Conservation (phyloP, 2,797 vertebrate genomes). For the Neosilurus hyrtlii region DNA sequence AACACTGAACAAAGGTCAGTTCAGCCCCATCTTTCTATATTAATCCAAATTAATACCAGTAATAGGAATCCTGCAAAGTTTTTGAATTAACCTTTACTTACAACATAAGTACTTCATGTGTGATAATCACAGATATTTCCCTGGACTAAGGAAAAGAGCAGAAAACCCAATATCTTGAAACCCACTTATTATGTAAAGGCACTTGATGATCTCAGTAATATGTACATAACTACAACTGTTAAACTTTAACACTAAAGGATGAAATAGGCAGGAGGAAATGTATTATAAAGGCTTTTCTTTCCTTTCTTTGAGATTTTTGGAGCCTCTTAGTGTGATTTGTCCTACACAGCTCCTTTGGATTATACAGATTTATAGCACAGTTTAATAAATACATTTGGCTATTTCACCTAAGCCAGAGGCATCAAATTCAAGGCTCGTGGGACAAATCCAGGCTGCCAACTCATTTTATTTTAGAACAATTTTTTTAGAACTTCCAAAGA, state of each 20-base stretch:
- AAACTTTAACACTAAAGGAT: not conserved
- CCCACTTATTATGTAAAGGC: not conserved
- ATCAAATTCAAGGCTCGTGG: too few relatives aligned
- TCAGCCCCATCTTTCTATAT: not conserved
- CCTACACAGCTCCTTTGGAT: not conserved
- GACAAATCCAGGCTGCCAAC: too few relatives aligned
- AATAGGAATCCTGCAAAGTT: not conserved
- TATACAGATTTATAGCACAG: not conserved
- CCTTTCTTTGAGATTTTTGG: not conserved
- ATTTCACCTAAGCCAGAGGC: too few relatives aligned
- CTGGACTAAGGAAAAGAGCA: not conserved
- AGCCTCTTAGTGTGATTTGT: not conserved
- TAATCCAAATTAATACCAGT: not conserved
- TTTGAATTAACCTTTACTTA: not conserved
- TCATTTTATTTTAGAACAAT: too few relatives aligned
- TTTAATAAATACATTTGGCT: not conserved
- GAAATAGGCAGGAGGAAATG: not conserved
- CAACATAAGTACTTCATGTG: not conserved
- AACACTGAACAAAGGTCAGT: slow-evolving; percentile 90
- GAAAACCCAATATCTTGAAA: not conserved
- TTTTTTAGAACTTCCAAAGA: too few relatives aligned
- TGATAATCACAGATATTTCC: not conserved
- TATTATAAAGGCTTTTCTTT: not conserved
- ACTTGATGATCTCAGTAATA: not conserved
- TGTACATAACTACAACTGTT: not conserved